Percentiles rank a stretch among this genome's conserved stretches.
phyloP scores from a whole-genome alignment of 2,888 invertebrate genomes.

The Cosmia pyralina region DNA sequence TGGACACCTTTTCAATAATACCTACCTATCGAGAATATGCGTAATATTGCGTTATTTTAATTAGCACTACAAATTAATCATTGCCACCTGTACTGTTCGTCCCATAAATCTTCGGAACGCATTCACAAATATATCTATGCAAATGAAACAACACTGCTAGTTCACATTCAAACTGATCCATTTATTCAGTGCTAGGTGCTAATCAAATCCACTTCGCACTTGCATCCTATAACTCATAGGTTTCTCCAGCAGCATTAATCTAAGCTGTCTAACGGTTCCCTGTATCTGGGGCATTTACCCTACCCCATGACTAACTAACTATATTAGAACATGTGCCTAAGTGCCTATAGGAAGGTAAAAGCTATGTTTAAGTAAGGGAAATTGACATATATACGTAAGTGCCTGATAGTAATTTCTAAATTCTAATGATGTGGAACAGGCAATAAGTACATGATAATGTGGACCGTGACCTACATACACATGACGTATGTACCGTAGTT shows the following conservation, averaged over 20 bases:
- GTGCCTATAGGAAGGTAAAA: neutral
- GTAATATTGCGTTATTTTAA: neutral
- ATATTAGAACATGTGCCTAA: neutral
- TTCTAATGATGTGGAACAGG: neutral
- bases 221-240: conserved; percentile 26
- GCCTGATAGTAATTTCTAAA: neutral
- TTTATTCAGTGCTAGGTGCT: conserved; percentile 32
- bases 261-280: conserved; percentile 33
- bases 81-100: conserved; percentile 1
- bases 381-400: neutral
- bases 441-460: neutral
- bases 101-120: conserved; percentile 15
- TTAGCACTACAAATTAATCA: conserved; percentile 10
- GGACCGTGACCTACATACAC: neutral
- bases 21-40: too few relatives aligned
- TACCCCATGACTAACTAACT: neutral
- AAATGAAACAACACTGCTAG: conserved; percentile 19
- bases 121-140: conserved; percentile 25
- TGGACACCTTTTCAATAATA: too few relatives aligned
- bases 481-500: neutral
- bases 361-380: conserved; percentile 30
- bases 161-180: conserved; percentile 16
- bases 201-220: conserved; percentile 46
- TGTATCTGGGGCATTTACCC: conserved; percentile 41
- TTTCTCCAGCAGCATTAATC: conserved; percentile 39